phyloP scores from a whole-genome alignment of 2,113 vertebrate genomes.

The Psophia crepitans region DNA sequence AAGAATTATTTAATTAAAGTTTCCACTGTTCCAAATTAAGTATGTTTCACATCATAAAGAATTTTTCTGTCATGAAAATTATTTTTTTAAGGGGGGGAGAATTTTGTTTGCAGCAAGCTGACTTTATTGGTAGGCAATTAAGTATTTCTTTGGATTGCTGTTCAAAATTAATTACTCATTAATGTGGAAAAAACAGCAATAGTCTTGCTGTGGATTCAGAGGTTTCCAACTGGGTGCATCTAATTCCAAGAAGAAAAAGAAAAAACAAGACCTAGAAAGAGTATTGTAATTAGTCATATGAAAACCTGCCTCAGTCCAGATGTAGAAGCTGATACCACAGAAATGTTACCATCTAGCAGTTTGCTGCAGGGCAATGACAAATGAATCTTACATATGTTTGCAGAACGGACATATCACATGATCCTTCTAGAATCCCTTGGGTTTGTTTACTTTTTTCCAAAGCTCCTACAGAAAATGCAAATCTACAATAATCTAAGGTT shows the following conservation, averaged over 20 bases:
- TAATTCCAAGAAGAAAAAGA: conserved; percentile 3
- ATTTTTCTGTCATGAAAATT: conserved; percentile 32
- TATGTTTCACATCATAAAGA: conserved; percentile 52
- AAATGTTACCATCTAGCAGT: conserved; percentile 48
- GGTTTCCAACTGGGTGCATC: conserved; percentile 19
- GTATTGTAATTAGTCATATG: conserved; percentile 53
- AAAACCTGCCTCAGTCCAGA: conserved; percentile 58
- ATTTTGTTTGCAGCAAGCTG: conserved; percentile 29
- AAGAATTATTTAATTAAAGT: conserved; percentile 62
- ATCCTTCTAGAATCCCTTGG: background rate
- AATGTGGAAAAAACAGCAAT: conserved; percentile 45
- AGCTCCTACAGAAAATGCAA: background rate
- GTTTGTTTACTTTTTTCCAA: conserved; percentile 4
- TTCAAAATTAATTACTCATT: conserved; percentile 47
- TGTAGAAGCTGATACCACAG: conserved; percentile 36
- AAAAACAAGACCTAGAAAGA: background rate
- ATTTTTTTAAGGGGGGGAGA: conserved; percentile 14
- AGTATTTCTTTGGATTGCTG: conserved; percentile 33
- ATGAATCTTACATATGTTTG: conserved; percentile 51
- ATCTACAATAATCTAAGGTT: background rate
- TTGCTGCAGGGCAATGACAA: conserved; percentile 59
- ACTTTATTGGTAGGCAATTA: conserved; percentile 52
- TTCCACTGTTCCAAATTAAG: conserved; percentile 39
- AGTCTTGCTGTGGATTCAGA: background rate
- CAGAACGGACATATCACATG: background rate